phyloP scores from a whole-genome alignment of 2,113 vertebrate species.

The Microcebus jonahi region DNA sequence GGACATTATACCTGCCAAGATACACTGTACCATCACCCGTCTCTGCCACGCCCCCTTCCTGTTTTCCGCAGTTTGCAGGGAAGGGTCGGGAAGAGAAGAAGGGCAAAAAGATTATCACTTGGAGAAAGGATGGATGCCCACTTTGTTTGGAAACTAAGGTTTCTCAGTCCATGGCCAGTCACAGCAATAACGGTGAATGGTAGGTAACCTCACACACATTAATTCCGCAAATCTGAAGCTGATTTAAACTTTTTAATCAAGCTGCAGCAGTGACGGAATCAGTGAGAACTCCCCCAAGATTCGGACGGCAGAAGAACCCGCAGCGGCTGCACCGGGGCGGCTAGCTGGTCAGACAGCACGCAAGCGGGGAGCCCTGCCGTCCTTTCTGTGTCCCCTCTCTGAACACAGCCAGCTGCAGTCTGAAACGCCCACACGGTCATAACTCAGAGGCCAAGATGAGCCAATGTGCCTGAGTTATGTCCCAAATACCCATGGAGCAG shows the following conservation, averaged over 20 bases:
- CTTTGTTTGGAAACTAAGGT: neutral
- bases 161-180: neutral
- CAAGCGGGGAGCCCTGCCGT: neutral
- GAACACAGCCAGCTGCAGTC: neutral
- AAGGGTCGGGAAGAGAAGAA: neutral
- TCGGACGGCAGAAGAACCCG: neutral
- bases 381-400: neutral
- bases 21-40: fast-evolving
- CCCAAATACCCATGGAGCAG: neutral
- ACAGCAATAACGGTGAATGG: neutral
- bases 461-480: neutral
- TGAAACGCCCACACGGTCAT: neutral
- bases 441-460: neutral
- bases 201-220: too few species aligned
- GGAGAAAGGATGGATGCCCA: neutral
- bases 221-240: neutral
- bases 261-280: neutral
- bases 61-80: neutral
- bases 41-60: neutral
- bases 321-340: neutral
- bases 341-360: too few species aligned
- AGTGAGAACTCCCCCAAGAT: neutral
- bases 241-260: neutral
- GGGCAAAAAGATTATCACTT: neutral
- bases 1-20: neutral